phyloP scores from a whole-genome alignment of 2,888 invertebrate species.

The Pseudococcus longispinus region DNA sequence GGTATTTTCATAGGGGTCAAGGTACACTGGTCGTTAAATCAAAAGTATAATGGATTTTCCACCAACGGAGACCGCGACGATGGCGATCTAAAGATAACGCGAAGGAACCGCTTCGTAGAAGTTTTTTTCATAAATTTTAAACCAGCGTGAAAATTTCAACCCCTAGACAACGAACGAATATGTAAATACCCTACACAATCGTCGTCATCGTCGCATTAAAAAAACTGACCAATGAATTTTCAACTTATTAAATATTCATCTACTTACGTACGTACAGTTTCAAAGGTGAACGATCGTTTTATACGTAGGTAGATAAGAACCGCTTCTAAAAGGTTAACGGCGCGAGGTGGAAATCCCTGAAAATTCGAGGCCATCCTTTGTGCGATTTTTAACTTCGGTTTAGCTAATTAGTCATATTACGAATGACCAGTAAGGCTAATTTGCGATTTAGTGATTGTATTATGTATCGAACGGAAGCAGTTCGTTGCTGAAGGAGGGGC shows the following conservation, averaged over 20 bases:
- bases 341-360: background rate
- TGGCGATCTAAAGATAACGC: background rate
- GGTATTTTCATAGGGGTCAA: slow-evolving; percentile 1
- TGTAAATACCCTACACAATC: background rate
- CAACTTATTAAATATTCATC: slow-evolving; percentile 17
- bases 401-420: background rate
- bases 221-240: slow-evolving; percentile 4
- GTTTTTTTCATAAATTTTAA: background rate
- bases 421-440: background rate
- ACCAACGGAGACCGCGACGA: background rate
- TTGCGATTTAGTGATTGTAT: background rate
- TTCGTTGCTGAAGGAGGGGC: background rate
- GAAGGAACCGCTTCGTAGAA: background rate
- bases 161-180: background rate
- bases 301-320: background rate
- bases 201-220: background rate
- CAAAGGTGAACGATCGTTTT: slow-evolving; percentile 26
- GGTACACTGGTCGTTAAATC: background rate
- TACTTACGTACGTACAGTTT: background rate
- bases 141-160: background rate
- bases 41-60: background rate
- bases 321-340: background rate
- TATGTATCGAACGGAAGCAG: background rate
- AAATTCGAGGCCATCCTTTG: background rate
- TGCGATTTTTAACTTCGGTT: background rate